Conservation (phyloP, 1,140 invertebrate species). For the Sycophaga agraensis region DNA sequence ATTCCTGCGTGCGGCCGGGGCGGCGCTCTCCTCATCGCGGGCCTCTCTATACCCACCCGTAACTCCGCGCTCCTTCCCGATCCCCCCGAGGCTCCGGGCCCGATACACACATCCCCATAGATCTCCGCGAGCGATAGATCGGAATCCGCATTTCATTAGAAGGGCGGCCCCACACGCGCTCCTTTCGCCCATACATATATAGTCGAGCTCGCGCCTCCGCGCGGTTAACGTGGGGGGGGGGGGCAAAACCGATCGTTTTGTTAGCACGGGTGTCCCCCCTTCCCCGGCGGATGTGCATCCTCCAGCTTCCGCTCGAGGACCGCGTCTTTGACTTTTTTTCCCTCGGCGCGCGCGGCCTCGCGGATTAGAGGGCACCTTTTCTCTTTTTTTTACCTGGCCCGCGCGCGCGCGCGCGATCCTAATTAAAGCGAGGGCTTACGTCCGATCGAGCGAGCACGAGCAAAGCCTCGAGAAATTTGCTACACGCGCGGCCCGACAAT, state of each 20-base stretch:
- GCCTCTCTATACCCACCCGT: no score
- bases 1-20: no score
- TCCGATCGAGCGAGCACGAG: constrained; percentile 42
- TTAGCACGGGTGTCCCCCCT: no score
- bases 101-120: constrained; percentile 24
- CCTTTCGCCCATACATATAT: neutral
- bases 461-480: constrained; percentile 42
- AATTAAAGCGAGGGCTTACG: constrained; percentile 48
- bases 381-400: no score
- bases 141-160: constrained; percentile 30
- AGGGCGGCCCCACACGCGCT: no score
- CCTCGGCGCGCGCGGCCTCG: no score
- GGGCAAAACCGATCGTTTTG: constrained; percentile 20
- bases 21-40: no score
- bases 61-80: no score
- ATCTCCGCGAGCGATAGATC: constrained; percentile 27
- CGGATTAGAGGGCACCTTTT: neutral
- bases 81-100: no score
- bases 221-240: neutral
- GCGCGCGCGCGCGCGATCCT: no score
- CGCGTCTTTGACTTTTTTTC: neutral
- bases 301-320: neutral
- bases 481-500: constrained; percentile 47
- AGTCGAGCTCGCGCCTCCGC: constrained; percentile 6
- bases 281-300: no score